Percentiles rank a stretch among this genome's conserved stretches.
Evolutionary conservation across 2,888 invertebrate species (phyloP).

Genomic region (Pimpla rufipes): DNA sequence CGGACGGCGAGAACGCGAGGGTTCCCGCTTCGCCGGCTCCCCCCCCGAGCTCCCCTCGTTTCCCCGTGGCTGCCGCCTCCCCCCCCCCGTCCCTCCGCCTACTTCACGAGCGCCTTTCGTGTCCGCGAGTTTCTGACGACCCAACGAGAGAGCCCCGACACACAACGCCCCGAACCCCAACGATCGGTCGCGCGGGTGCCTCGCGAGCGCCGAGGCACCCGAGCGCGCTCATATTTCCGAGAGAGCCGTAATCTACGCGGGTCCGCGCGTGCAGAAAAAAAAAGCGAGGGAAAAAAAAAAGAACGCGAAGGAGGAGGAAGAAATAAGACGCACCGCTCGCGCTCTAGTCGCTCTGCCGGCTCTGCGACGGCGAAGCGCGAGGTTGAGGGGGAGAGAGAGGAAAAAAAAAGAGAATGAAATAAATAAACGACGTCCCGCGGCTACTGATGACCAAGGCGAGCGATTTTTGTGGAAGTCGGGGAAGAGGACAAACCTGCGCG

Average conservation of each 20-base stretch:
- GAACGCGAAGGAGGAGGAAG: background rate
- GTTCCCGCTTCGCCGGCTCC: conserved; percentile 36
- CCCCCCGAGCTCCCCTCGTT: conserved; percentile 39
- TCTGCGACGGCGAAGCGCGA: conserved; percentile 19
- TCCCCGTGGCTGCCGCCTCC: conserved; percentile 23
- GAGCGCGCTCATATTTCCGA: conserved; percentile 68
- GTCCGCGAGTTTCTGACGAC: conserved; percentile 63
- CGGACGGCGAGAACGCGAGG: conserved; percentile 27
- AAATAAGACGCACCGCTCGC: conserved; percentile 29
- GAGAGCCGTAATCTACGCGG: conserved; percentile 68
- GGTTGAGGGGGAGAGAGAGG: background rate
- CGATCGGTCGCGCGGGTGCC: conserved; percentile 46
- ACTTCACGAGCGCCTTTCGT: conserved; percentile 26
- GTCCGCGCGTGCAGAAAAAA: conserved; percentile 58
- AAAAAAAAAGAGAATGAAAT: conserved; percentile 3
- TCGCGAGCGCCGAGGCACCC: background rate
- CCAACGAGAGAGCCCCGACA: conserved; percentile 54
- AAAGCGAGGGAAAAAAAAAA: background rate
- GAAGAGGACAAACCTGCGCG: background rate
- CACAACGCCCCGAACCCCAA: conserved; percentile 37
- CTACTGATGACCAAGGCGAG: conserved; percentile 18
- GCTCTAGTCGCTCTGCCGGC: too few species aligned
- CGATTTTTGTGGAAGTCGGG: conserved; percentile 17
- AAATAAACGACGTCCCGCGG: conserved; percentile 30
- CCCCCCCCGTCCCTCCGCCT: conserved; percentile 24